Percentiles rank a stretch among this genome's conserved stretches.
Evolutionary conservation across 1,140 invertebrate species (phyloP).

Genomic region (Schlechtendalia chinensis): DNA sequence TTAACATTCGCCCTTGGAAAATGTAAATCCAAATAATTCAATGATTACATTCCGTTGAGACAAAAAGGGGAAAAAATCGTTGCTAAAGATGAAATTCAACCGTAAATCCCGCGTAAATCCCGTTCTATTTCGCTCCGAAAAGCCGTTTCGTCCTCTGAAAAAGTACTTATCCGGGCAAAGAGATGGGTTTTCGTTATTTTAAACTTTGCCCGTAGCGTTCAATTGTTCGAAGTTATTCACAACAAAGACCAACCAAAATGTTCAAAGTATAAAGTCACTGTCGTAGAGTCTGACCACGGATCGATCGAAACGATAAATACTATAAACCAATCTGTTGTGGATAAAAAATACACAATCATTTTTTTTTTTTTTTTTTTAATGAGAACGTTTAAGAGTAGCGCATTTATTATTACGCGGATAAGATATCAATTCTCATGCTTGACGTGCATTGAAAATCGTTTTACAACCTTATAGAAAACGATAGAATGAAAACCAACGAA

Average conservation of each 20-base stretch:
- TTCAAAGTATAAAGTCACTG: not conserved
- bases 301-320: too few species aligned
- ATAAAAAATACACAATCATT: too few species aligned
- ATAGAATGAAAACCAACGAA: not conserved
- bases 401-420: too few species aligned
- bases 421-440: too few species aligned
- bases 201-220: not conserved
- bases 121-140: not conserved
- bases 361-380: too few species aligned
- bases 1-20: not conserved
- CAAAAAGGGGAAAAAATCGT: not conserved
- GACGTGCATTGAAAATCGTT: too few species aligned
- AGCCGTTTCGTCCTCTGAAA: constrained; percentile 14
- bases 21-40: not conserved
- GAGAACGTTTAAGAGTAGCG: too few species aligned
- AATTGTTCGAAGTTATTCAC: not conserved
- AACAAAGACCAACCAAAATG: not conserved
- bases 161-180: not conserved
- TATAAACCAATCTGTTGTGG: too few species aligned
- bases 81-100: not conserved
- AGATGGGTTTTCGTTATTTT: not conserved
- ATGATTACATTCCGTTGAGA: not conserved
- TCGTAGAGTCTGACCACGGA: too few species aligned
- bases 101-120: not conserved
- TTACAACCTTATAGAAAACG: not conserved